Percentiles rank a stretch among this genome's conserved stretches.
These are phyloP conservation scores for Enoplosus armatus DNA, from an alignment of 2,797 vertebrate genomes.

Conservation along the genomic window DNA sequence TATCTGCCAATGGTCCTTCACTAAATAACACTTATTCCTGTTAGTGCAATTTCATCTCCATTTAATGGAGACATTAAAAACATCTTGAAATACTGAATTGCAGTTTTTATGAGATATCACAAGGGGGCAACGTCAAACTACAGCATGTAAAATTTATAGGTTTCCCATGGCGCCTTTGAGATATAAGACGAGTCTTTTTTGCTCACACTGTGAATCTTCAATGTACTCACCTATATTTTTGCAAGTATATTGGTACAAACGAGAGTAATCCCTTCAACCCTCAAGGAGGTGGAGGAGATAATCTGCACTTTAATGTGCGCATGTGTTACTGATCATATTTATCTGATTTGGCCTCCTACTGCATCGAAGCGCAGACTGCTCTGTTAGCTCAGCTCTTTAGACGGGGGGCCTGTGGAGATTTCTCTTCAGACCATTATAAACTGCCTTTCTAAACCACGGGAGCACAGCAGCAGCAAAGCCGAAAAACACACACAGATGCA, in stretches of 20 bases:
- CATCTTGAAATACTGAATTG: slow-evolving; percentile 47
- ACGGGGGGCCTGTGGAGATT: slow-evolving; percentile 59
- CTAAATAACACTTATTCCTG: background rate
- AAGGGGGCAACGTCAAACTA: slow-evolving; percentile 76
- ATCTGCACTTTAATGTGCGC: slow-evolving; percentile 40
- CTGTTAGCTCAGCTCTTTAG: slow-evolving; percentile 54
- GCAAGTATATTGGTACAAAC: slow-evolving; percentile 21
- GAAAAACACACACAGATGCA: slow-evolving; percentile 38
- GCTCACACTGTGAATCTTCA: slow-evolving; percentile 10
- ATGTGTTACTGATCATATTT: slow-evolving; percentile 62
- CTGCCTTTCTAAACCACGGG: slow-evolving; percentile 42
- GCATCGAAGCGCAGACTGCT: slow-evolving; percentile 53
- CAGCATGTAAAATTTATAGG: slow-evolving; percentile 37
- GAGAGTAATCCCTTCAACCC: slow-evolving; percentile 33
- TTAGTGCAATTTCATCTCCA: slow-evolving; percentile 17
- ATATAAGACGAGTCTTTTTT: slow-evolving; percentile 30
- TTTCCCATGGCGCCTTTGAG: slow-evolving; percentile 18
- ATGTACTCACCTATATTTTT: slow-evolving; percentile 27
- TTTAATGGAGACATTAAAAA: slow-evolving; percentile 32
- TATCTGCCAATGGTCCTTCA: slow-evolving; percentile 12
- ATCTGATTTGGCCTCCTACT: slow-evolving; percentile 67
- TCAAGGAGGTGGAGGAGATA: slow-evolving; percentile 20
- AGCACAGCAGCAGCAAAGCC: slow-evolving; percentile 34
- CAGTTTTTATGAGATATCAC: slow-evolving; percentile 73
- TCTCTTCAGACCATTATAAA: slow-evolving; percentile 62